Percentiles rank a stretch among this genome's conserved stretches.
phyloP scores from a whole-genome alignment of 2,113 vertebrate species.

The Tyrannus savana region DNA sequence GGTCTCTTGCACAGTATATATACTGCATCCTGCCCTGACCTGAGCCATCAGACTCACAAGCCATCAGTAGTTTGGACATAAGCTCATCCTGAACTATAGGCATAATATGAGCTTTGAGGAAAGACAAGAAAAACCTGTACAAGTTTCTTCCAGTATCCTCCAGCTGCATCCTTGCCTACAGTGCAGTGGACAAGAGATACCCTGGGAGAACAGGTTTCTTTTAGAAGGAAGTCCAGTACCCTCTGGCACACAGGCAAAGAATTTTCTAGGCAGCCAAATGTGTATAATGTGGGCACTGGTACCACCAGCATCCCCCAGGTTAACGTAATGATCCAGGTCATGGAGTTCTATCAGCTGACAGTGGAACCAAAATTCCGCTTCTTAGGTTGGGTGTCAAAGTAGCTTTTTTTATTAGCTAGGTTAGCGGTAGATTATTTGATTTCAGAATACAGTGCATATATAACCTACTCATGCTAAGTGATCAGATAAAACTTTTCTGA shows the following conservation, averaged over 20 bases:
- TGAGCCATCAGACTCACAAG: background rate
- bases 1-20: background rate
- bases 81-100: background rate
- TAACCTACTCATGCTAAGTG: background rate
- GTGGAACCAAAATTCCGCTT: background rate
- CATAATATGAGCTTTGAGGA: background rate
- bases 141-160: background rate
- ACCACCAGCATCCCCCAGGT: fast-evolving
- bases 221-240: background rate
- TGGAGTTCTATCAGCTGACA: background rate
- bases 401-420: background rate
- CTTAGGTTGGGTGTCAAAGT: background rate
- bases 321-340: background rate
- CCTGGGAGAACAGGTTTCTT: background rate
- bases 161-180: background rate
- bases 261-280: background rate
- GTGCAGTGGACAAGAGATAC: background rate
- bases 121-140: background rate
- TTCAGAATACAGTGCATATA: background rate
- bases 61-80: background rate
- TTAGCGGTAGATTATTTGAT: background rate
- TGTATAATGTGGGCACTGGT: background rate
- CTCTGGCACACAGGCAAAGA: background rate
- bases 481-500: background rate
- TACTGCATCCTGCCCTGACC: background rate